These are phyloP conservation scores for Didymodactylos carnosus DNA, from an alignment of 2,888 invertebrate genomes.

Conservation along the genomic window DNA sequence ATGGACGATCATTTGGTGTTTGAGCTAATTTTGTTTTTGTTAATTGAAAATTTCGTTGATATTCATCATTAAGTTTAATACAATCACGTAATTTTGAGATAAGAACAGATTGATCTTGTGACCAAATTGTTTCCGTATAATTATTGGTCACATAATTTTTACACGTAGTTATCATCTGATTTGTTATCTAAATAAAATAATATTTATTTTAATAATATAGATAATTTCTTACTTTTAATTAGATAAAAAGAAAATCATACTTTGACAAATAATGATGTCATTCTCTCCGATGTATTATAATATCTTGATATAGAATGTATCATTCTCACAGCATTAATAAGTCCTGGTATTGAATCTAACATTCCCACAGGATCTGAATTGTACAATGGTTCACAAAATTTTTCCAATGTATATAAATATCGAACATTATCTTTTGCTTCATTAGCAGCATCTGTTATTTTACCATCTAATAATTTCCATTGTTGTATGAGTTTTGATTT, in stretches of 20 bases:
- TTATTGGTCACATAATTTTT: constrained; percentile 59
- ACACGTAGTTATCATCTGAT: constrained; percentile 91
- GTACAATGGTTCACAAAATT: constrained; percentile 63
- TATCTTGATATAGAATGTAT: constrained; percentile 85
- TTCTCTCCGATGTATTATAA: constrained; percentile 84
- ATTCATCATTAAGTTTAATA: constrained; percentile 66
- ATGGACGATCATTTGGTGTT: constrained; percentile 50
- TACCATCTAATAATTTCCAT: constrained; percentile 55
- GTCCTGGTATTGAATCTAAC: constrained; percentile 64
- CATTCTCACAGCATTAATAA: constrained; percentile 70
- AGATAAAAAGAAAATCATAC: constrained; percentile 17
- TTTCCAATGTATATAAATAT: constrained; percentile 61
- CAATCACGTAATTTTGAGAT: constrained; percentile 64
- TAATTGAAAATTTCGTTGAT: constrained; percentile 45
- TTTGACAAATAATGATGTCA: constrained; percentile 85
- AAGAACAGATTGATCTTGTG: constrained; percentile 54
- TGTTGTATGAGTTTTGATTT: constrained; percentile 47
- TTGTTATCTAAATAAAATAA: constrained; percentile 40
- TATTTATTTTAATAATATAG: neutral
- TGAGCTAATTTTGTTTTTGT: constrained; percentile 52
- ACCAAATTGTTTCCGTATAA: constrained; percentile 63
- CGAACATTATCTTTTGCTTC: constrained; percentile 67
- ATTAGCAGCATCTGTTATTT: constrained; percentile 55
- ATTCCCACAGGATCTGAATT: constrained; percentile 59
- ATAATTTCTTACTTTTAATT: neutral